Percentiles rank a stretch among this genome's conserved stretches.
These are phyloP conservation scores for Chaenodraco wilsoni DNA, from an alignment of 2,797 vertebrate genomes.

Conservation along the genomic window DNA sequence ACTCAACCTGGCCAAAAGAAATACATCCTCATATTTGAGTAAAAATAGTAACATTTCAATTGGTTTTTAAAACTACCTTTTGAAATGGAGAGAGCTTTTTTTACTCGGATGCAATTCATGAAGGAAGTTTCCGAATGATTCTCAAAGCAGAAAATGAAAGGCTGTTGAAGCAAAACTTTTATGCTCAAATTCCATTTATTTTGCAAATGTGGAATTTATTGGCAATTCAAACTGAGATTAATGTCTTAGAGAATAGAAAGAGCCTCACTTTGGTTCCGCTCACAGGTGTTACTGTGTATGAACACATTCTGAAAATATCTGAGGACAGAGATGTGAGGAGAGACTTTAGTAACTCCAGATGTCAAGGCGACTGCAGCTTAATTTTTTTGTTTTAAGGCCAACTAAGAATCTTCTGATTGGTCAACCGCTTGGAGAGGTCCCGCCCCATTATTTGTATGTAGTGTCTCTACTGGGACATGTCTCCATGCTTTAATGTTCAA, in stretches of 20 bases:
- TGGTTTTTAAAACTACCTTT: not conserved
- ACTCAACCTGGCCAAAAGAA: not conserved
- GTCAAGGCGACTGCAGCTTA: too few relatives aligned
- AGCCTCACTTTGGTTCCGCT: not conserved
- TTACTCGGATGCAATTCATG: too few relatives aligned
- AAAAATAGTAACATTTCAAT: not conserved
- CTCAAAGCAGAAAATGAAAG: conserved; percentile 1
- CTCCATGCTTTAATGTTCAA: too few relatives aligned
- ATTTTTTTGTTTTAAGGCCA: too few relatives aligned
- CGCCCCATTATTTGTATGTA: too few relatives aligned
- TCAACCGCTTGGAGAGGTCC: too few relatives aligned
- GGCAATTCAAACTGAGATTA: not conserved
- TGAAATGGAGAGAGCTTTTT: not conserved
- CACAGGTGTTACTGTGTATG: too few relatives aligned
- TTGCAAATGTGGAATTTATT: not conserved
- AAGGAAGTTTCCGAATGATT: not conserved
- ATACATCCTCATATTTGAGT: not conserved
- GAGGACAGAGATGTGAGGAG: too few relatives aligned
- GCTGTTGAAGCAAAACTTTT: not conserved
- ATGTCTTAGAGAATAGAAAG: not conserved
- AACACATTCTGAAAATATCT: too few relatives aligned
- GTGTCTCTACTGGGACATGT: too few relatives aligned
- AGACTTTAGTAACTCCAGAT: too few relatives aligned
- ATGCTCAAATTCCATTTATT: conserved; percentile 3
- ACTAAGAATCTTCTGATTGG: too few relatives aligned